Conservation (phyloP, 2,113 vertebrate genomes). For the Ochotona princeps region DNA sequence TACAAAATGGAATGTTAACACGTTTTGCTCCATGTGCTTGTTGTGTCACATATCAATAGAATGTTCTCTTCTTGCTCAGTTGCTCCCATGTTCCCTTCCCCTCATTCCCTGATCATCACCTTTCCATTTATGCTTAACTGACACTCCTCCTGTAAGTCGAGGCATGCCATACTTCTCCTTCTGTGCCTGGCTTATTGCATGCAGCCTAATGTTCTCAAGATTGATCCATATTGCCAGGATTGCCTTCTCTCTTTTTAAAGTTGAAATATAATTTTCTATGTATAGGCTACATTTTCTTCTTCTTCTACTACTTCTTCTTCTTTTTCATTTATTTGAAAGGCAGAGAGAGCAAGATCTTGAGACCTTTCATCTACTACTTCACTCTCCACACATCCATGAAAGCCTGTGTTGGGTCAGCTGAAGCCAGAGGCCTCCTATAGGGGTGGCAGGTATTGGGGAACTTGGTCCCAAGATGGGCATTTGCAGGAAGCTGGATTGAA, state of each 20-base stretch:
- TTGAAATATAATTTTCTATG: background rate
- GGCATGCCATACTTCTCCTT: background rate
- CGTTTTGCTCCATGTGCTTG: background rate
- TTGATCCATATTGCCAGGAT: background rate
- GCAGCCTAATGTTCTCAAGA: background rate
- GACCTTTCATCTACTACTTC: no score
- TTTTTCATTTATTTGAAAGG: no score
- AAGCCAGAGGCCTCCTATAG: no score
- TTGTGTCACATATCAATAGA: background rate
- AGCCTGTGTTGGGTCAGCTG: no score
- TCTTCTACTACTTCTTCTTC: background rate
- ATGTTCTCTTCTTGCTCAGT: background rate
- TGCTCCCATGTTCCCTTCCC: background rate
- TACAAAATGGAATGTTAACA: background rate
- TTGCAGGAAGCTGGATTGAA: no score
- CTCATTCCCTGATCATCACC: background rate
- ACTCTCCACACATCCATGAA: no score
- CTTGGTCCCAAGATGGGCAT: no score
- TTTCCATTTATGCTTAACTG: background rate
- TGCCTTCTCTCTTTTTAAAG: background rate
- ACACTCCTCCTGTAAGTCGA: background rate
- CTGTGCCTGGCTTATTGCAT: background rate
- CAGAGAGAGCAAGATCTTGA: no score
- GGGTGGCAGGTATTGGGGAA: no score
- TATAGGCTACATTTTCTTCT: background rate